Base-by-base conservation (phyloP, 2,113 vertebrate genomes). In the Phoenicopterus ruber region DNA sequence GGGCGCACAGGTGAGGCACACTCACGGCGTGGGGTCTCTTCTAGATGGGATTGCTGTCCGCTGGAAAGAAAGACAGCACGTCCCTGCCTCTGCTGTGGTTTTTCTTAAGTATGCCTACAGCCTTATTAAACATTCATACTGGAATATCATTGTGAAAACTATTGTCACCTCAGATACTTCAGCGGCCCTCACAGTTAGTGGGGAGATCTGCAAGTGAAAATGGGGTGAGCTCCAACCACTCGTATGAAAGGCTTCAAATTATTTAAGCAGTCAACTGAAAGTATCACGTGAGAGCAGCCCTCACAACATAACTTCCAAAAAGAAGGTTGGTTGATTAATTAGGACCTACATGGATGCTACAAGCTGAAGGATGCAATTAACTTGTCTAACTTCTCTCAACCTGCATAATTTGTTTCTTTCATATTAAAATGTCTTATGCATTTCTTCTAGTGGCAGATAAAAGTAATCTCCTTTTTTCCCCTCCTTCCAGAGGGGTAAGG, bases 301-400 rank as follows among this genome's bases (percentile, higher is more conserved):
- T 78, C 40, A 74, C 49, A 94, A 85, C n/a, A 62, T 19, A 85
- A 81, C 32, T 50, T 82, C 66, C 49, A 86, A 57, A 81, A 94
- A 92, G 72, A 94, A 82, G n/a, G 44, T 18, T 84, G 42, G 70
- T 96, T 95, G 77, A 84, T 93, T 97, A 96, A 96, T 95, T 91
- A 88, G 73, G 77, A 95, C 72, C 61, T 96, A 76, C 58, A 2
- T 67, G 69, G 73, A 96, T 96, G 66, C 77, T 82, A 57, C 86
- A 83, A 87, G 76, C 55, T 89, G 62, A 94, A 90, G 70, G 81
- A 67, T 90, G 63, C 76, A 95, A 97, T 97, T 97, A 97, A 87
- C 87, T 95, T 97, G 92, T 96, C 96, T 88, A 81, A 22, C 42
- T 92, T 87, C 88, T 65, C 61, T 80, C 91, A 94, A 81, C 17